Base-by-base conservation (phyloP, 2,888 invertebrate species). In the Amiota minor region DNA sequence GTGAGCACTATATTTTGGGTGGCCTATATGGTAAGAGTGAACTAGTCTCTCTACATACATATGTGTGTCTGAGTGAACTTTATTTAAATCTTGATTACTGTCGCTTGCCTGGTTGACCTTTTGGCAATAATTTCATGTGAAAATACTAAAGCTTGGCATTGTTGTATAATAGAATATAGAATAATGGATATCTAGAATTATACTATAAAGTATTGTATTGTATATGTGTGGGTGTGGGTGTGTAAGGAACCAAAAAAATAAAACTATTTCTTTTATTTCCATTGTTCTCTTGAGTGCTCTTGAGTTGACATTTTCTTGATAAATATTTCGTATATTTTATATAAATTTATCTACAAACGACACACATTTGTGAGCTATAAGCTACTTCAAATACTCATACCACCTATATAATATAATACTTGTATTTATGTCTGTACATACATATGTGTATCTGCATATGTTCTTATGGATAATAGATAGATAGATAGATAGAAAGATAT, bases 101-200 rank as follows among this genome's bases (percentile, higher is more conserved):
- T 49, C 50, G 67, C 49, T 68, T 70, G 45, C 35, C 14, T 49
- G 16, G 69, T 69, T 74, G 69, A 70, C 70, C 74, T 74, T 72
- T 74, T 74, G 72, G 70, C 59, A 55, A 74, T 74, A 74, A 70
- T 49, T 72, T 72, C 50, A 72, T 56, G 46, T 35, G 61, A 49
- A 62, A 71, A 71, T 71, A 53, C 45, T 50, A 45, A 59, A 49
- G 47, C 49, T 16, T 35, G 20, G 12, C 12, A 59, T 35, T 45
- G 23, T n/a, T 62, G 46, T 45, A 64, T n/a, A 64, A 46, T 45
- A 64, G 16, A 64, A 20, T 11, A 11, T 46, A 64, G 16, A 46
- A 67, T 12, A 49, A 67, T n/a, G 64, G 64, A 20, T 20, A 35
- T 35, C 64, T 14, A 35, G n/a, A 14, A 35, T 18, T 59, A 20